Conservation (phyloP, 2,888 invertebrate genomes). For the Pristionchus exspectatus region DNA sequence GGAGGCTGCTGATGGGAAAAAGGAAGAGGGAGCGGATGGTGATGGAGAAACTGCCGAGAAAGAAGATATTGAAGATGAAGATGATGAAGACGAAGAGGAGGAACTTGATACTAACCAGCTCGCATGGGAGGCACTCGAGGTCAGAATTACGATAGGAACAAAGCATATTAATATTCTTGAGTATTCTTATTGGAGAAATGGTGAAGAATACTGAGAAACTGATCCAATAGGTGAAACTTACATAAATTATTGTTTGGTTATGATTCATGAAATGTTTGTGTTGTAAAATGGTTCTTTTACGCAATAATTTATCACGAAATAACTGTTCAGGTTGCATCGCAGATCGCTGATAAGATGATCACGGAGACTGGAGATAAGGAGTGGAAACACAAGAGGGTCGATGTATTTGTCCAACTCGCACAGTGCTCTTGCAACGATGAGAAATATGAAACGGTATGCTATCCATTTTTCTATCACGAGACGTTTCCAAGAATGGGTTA, state of each 20-base stretch:
- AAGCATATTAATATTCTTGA: too few relatives aligned
- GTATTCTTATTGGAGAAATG: too few relatives aligned
- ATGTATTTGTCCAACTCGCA: constrained; percentile 49
- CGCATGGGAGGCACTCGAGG: constrained; percentile 53
- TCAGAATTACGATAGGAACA: neutral
- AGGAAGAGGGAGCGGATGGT: neutral
- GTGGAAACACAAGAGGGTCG: constrained; percentile 50
- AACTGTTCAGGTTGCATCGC: neutral
- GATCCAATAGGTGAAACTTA: too few relatives aligned
- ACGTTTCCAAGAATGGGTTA: neutral
- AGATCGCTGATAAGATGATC: constrained; percentile 25
- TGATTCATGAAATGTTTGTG: neutral
- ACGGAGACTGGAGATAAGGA: neutral
- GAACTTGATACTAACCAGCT: constrained; percentile 12
- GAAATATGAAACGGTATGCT: constrained; percentile 48
- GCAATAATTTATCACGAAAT: too few relatives aligned
- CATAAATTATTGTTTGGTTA: neutral
- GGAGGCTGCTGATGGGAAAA: neutral
- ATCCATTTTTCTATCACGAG: neutral
- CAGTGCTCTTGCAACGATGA: constrained; percentile 42
- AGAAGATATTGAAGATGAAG: neutral
- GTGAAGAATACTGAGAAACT: neutral
- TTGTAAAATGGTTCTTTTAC: neutral
- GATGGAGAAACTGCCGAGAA: neutral
- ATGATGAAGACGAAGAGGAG: constrained; percentile 47